Percentiles rank a stretch among this genome's conserved stretches.
These are phyloP conservation scores for Cylindroiulus punctatus DNA, from an alignment of 2,888 invertebrate genomes.

Conservation along the genomic window DNA sequence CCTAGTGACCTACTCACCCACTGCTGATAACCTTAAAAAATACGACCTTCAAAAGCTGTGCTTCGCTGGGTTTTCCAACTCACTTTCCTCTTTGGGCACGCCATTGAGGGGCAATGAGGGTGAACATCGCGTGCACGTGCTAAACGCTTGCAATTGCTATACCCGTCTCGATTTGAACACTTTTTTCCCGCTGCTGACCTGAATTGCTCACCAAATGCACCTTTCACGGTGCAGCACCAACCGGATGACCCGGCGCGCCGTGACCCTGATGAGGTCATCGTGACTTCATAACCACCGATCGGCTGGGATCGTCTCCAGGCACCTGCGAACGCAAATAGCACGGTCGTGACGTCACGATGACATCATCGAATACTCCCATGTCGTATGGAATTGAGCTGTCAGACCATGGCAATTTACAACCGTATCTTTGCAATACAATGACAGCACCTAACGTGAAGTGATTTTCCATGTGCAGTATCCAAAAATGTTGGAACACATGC, in stretches of 20 bases:
- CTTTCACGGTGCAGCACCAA: background rate
- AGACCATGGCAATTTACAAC: background rate
- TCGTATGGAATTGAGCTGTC: too few species aligned
- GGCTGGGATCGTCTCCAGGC: background rate
- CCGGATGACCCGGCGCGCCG: background rate
- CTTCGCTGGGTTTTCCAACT: background rate
- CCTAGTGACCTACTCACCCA: conserved; percentile 18
- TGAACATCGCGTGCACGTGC: background rate
- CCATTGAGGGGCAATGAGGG: background rate
- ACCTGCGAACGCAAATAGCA: background rate
- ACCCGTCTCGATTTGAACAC: background rate
- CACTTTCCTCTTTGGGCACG: conserved; percentile 18
- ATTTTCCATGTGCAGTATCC: too few species aligned
- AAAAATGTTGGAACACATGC: too few species aligned
- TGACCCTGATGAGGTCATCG: background rate
- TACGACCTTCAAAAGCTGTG: background rate
- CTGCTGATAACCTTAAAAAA: conserved; percentile 1
- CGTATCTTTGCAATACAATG: too few species aligned
- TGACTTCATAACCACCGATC: background rate
- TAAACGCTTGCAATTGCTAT: background rate
- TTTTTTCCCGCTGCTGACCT: background rate
- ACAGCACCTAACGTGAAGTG: too few species aligned
- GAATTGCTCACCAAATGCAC: conserved; percentile 8
- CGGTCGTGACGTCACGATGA: background rate
- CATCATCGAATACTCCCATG: background rate